Percentiles rank a stretch among this genome's conserved stretches.
These are phyloP conservation scores for Drosophila algonquin DNA, from an alignment of 2,888 invertebrate genomes.

Conservation along the genomic window DNA sequence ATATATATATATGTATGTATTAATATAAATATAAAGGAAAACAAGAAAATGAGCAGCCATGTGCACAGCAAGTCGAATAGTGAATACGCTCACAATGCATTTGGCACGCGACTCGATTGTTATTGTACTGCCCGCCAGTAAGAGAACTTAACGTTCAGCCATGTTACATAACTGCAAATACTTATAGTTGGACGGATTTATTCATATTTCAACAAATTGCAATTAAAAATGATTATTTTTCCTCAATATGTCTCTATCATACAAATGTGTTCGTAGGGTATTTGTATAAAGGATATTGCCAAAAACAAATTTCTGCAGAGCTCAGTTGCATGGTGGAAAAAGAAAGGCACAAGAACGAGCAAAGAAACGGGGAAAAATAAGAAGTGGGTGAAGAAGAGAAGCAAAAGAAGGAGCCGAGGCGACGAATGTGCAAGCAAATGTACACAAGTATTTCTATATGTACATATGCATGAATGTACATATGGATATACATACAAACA, in stretches of 20 bases:
- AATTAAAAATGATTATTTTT: background rate
- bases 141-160: background rate
- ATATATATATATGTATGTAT: conserved; percentile 14
- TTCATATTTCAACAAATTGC: background rate
- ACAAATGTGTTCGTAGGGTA: conserved; percentile 1
- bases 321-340: conserved; percentile 53
- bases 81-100: conserved; percentile 49
- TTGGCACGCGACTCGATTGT: background rate
- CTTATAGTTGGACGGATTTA: background rate
- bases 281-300: background rate
- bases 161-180: background rate
- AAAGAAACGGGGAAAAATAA: conserved; percentile 39
- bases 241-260: background rate
- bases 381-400: conserved; percentile 23
- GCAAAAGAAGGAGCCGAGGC: conserved; percentile 61
- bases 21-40: conserved; percentile 60
- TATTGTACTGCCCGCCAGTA: background rate
- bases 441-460: conserved; percentile 35
- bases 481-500: background rate
- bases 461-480: background rate
- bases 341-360: conserved; percentile 43
- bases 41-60: conserved; percentile 58
- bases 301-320: conserved; percentile 33
- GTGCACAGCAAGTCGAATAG: conserved; percentile 14
- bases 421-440: conserved; percentile 59